Evolutionary conservation across 2,888 invertebrate species (phyloP).

Genomic region (Nowickia ferox): DNA sequence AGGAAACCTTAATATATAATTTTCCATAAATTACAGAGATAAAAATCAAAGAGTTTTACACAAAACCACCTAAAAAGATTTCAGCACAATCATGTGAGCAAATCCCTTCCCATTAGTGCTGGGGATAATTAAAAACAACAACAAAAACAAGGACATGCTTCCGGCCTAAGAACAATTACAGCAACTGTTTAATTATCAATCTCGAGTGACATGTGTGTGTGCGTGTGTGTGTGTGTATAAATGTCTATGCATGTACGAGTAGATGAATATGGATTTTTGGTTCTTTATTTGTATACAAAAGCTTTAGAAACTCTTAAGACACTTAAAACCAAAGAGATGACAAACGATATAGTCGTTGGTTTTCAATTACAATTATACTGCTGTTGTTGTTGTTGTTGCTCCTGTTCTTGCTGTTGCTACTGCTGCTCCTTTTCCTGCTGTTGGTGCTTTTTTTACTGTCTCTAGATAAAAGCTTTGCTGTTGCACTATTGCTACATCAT

Average conservation of each 20-base stretch:
- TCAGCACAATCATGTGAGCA: background rate
- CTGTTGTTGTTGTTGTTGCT: background rate
- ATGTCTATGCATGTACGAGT: background rate
- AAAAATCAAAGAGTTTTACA: background rate
- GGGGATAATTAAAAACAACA: background rate
- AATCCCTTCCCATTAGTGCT: constrained; percentile 1
- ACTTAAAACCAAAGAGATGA: constrained; percentile 30
- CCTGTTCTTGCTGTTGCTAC: background rate
- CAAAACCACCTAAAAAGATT: background rate
- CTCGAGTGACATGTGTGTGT: background rate
- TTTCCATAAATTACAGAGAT: background rate
- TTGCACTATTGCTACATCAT: constrained; percentile 26
- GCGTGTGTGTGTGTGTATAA: background rate
- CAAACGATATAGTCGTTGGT: constrained; percentile 4
- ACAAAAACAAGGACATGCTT: constrained; percentile 12
- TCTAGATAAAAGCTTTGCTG: background rate
- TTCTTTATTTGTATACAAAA: background rate
- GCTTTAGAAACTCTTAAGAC: constrained; percentile 39
- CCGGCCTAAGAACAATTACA: background rate
- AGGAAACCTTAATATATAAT: background rate
- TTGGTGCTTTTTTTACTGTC: background rate
- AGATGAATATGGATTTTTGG: background rate
- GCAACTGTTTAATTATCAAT: background rate
- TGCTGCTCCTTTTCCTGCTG: background rate
- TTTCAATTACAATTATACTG: constrained; percentile 18